Evolutionary conservation across 2,113 vertebrate genomes (phyloP), one percentile per base, ranked within the genome.

Genomic region (Chlorocebus sabaeus): DNA sequence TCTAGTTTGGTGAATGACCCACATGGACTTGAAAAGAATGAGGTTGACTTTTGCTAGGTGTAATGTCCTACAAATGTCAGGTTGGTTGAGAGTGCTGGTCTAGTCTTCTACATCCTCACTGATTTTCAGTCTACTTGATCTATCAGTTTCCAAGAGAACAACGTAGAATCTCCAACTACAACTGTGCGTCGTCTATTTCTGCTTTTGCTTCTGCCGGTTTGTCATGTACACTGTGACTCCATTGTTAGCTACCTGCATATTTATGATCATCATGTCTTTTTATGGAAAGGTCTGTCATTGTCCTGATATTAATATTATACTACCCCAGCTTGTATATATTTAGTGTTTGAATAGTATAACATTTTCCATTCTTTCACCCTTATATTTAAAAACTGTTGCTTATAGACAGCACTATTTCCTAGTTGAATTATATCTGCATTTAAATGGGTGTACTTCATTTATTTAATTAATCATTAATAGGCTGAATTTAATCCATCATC

Each of bases 101-200:
- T 27, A 23, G 35, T 7, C 76, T 52, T 50, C 59, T 12, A 0
- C 0, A 7, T 2, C 11, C 35, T 55, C 8, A 18, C 48, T 35
- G 45, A 10, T 40, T 40, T 17, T 64, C 55, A 2, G 13, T 20
- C 18, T 8, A 12, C 13, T 17, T 4, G 9, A 0, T 13, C 18
- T 7, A 1, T 35, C 48, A 5, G 0, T 38, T 3, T 14, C 75
- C 16, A 18, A 32, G 57, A 40, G 4, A 40, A 8, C 6, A 43
- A 35, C 8, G n/a, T 13, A 6, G 25, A 1, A 6, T 6, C n/a
- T 9, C 25, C 23, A 4, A 2, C n/a, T 6, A 0, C 11, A 38
- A 1, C 0, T 30, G 16, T 2, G 0, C 2, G 3, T 23, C 22
- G 35, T n/a, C 57, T n/a, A 0, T 18, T 40, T 18, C 30, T 30